Percentiles rank a stretch among this genome's conserved stretches.
These are phyloP conservation scores for Lasiommata megera DNA, from an alignment of 2,888 invertebrate genomes.

Conservation along the genomic window DNA sequence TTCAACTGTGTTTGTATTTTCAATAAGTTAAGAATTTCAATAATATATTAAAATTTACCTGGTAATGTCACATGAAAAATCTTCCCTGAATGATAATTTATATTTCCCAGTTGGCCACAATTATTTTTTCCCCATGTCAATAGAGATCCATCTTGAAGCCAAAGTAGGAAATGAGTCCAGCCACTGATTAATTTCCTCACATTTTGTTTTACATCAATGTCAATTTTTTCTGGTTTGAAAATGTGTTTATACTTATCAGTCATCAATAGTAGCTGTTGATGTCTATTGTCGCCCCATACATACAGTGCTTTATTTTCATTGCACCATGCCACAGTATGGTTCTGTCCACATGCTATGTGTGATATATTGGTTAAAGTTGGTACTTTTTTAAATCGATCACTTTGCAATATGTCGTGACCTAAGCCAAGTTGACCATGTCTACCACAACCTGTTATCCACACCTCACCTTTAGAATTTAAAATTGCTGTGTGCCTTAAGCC, in stretches of 20 bases:
- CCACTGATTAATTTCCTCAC: conserved; percentile 84
- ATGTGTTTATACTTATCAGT: conserved; percentile 73
- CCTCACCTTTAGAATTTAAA: conserved; percentile 82
- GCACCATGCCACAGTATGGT: conserved; percentile 85
- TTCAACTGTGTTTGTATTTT: no score
- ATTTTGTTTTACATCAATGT: conserved; percentile 76
- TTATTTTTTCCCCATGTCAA: conserved; percentile 90
- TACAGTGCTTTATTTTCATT: conserved; percentile 81
- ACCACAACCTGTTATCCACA: conserved; percentile 85
- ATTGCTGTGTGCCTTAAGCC: conserved; percentile 86
- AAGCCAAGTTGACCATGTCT: conserved; percentile 86
- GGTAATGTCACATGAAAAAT: conserved; percentile 56
- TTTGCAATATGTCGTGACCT: conserved; percentile 55
- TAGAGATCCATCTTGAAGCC: conserved; percentile 83
- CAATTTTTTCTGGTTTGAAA: conserved; percentile 77
- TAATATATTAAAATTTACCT: conserved; percentile 66
- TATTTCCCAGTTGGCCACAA: conserved; percentile 88
- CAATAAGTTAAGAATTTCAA: background rate
- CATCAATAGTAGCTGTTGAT: conserved; percentile 87
- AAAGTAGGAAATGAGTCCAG: conserved; percentile 89
- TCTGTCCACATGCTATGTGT: conserved; percentile 89
- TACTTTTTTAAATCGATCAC: conserved; percentile 77
- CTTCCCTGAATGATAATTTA: conserved; percentile 51
- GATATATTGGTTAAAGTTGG: conserved; percentile 79
- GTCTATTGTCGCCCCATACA: conserved; percentile 92